Evolutionary conservation across 2,888 invertebrate species (phyloP).

Genomic region (Oligia latruncula): DNA sequence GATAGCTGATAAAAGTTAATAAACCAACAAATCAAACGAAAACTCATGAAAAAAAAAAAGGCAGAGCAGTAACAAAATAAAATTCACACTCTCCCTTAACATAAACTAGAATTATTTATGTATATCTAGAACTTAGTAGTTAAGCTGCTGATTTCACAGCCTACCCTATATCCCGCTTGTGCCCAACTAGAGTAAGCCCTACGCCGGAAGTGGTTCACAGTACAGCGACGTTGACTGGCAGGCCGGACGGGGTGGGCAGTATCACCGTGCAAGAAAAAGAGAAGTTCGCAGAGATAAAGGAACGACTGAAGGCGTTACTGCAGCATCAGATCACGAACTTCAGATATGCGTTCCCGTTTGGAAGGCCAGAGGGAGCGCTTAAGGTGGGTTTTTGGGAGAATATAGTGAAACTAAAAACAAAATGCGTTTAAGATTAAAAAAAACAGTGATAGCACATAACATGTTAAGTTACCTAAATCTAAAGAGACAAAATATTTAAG

Average conservation of each 20-base stretch:
- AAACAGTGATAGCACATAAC: background rate
- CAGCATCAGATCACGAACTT: slow-evolving; percentile 99
- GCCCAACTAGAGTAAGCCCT: slow-evolving; percentile 89
- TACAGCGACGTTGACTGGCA: slow-evolving; percentile 91
- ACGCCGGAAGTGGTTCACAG: slow-evolving; percentile 88
- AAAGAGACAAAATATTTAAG: background rate
- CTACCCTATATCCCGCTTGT: slow-evolving; percentile 85
- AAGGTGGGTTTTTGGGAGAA: slow-evolving; percentile 88
- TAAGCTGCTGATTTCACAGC: slow-evolving; percentile 78
- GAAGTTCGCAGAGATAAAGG: slow-evolving; percentile 99
- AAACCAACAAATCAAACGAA: background rate
- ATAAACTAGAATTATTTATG: slow-evolving; percentile 22
- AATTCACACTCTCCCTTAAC: slow-evolving; percentile 49
- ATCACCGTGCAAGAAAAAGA: slow-evolving; percentile 99
- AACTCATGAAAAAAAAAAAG: slow-evolving; percentile 23
- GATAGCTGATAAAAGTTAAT: background rate
- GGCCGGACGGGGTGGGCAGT: slow-evolving; percentile 99
- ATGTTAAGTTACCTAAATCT: background rate
- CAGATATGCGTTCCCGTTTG: slow-evolving; percentile 99
- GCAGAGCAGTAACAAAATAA: slow-evolving; percentile 48
- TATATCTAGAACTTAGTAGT: slow-evolving; percentile 52
- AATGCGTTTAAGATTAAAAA: background rate
- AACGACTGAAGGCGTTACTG: slow-evolving; percentile 96
- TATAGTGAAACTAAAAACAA: background rate
- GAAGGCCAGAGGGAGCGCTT: slow-evolving; percentile 99